Base-by-base conservation (phyloP, 2,888 invertebrate genomes). In the Stomorhina lunata region DNA sequence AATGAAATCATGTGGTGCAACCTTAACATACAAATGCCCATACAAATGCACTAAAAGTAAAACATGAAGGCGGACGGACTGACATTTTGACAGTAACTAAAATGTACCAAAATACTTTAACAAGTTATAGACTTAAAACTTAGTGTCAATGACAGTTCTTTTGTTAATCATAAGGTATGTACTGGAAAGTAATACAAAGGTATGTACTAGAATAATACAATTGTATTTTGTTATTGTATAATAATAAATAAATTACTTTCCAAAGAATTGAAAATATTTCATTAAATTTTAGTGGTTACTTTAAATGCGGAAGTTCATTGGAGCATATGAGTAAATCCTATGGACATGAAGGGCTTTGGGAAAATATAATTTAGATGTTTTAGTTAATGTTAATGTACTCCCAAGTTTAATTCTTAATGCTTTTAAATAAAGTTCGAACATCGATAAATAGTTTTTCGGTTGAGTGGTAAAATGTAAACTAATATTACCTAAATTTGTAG, bases 1-100 rank as follows among this genome's bases (percentile, higher is more conserved):
- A 82, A 82, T 82, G 65, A 79, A 79, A 82, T 79, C 82, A 82
- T 82, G 82, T 71, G 75, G 82, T 71, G 82, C 71, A 82, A 82
- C 77, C 77, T 78, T 73, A 66, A 72, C 53, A 72, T 25, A 53
- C 34, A 53, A 53, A n/a, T n/a, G n/a, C 55, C n/a, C 10, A 29
- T 10, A 22, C 65, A 50, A 48, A 32, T 15, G 27, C 37, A 48
- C n/a, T n/a, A 34, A 4, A 43, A 43, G 15, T 43, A 25, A 50
- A 68, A 50, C n/a, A 10, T 43, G 57, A 25, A 71, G 25, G 32
- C 12, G 20, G 40, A 20, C 22, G 25, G 12, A 55, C 53, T 78
- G 71, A 57, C 63, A 72, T 65, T 57, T 79, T 66, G 65, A 79
- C 79, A 72, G 79, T 79, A 79, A 79, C 78, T 40, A 79, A 72